A percentile compares a stretch with the other conserved stretches of the same genome.
Evolutionary conservation across 2,797 vertebrate species (phyloP).

Genomic region (Eulemur coronatus): DNA sequence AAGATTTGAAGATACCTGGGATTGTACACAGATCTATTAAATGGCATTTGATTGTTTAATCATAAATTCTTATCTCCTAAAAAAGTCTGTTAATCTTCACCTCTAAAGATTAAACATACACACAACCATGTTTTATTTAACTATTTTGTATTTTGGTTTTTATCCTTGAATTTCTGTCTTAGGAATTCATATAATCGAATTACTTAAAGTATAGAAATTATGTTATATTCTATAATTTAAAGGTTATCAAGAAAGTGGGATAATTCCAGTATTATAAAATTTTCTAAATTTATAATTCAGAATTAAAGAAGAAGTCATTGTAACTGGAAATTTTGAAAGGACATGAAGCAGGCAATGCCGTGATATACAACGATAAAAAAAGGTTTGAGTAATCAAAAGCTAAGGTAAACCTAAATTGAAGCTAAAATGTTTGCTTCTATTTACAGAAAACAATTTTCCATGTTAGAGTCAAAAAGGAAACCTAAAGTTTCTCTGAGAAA

Average conservation of each 20-base stretch:
- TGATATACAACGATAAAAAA: neutral
- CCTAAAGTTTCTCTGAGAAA: neutral
- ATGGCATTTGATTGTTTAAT: neutral
- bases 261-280: neutral
- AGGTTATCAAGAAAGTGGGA: neutral
- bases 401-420: neutral
- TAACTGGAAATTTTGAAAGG: neutral
- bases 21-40: neutral
- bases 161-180: neutral
- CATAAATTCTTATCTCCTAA: neutral
- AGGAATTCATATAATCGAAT: neutral
- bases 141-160: neutral
- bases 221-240: neutral
- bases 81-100: neutral
- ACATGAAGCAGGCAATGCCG: neutral
- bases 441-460: neutral
- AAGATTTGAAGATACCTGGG: neutral
- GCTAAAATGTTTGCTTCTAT: neutral
- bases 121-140: neutral
- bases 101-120: neutral
- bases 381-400: neutral
- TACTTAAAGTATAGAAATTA: neutral
- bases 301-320: neutral
- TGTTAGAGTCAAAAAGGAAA: neutral
- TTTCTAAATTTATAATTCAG: neutral